Evolutionary conservation across 2,113 vertebrate genomes (phyloP), one percentile per base, ranked within the genome.

Genomic region (Festucalex cinctus): DNA sequence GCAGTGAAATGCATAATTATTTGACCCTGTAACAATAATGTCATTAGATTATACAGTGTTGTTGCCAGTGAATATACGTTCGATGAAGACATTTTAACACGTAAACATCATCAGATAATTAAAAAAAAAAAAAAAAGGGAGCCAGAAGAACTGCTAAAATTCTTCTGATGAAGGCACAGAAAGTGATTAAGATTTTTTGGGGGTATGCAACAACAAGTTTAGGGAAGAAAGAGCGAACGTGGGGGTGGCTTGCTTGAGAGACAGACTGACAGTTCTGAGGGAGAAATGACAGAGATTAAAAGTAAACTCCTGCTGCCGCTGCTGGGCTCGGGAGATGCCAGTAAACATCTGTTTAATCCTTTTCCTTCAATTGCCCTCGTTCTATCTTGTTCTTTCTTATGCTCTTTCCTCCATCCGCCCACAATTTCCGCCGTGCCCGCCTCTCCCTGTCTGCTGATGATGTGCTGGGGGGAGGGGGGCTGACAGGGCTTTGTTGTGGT

Each of bases 271-370:
- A 44, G 43, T 16, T n/a, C 54, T 57, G 54, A 57, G 26, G 26
- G 28, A 57, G 54, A 57, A 57, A 57, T 32, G 68, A 66, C 69
- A 77, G 63, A 65, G 79, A 83, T 75, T 75, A 78, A 82, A 81
- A 78, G 72, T 54, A 68, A 83, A 76, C 63, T 80, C 26, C 16
- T 57, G 54, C 26, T 54, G 51, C 22, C 26, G 51, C 53, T 56
- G 53, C 24, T 57, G 24, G 26, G 54, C 54, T 57, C 76, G 39
- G 68, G 83, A 80, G 80, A 79, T 74, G 81, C 78, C 82, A 83
- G 79, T 77, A 79, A 86, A 85, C 77, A 83, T 83, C 77, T 85
- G 79, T 83, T 70, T 80, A 81, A 82, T 81, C 80, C 83, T 72
- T 81, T 61, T 81, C 77, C 83, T 72, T 81, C 65, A 54, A 10